phyloP scores from a whole-genome alignment of 2,113 vertebrate genomes.

The Condylura cristata region DNA sequence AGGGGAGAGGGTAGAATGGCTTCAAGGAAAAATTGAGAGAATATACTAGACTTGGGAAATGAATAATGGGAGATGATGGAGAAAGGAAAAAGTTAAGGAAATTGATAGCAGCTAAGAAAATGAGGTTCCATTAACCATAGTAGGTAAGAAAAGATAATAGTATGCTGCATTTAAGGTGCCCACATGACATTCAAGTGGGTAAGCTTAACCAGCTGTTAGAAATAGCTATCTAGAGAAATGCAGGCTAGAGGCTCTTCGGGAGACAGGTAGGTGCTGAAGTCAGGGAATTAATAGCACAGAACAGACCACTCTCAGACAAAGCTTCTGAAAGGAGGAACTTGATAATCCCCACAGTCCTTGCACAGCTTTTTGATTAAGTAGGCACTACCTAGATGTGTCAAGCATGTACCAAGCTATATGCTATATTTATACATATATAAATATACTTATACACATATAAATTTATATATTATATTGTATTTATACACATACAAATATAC shows the following conservation, averaged over 20 bases:
- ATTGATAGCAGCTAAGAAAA: background rate
- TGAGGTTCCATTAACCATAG: background rate
- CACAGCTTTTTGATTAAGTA: background rate
- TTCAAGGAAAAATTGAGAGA: background rate
- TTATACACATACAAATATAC: background rate
- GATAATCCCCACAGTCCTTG: background rate
- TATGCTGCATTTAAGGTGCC: background rate
- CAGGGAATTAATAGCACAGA: background rate
- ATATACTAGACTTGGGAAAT: background rate
- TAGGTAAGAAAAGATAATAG: background rate
- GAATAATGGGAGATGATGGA: background rate
- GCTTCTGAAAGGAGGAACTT: background rate
- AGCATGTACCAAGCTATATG: background rate
- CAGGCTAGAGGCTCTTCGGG: background rate
- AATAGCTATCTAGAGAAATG: background rate
- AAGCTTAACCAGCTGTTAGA: background rate
- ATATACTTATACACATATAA: background rate
- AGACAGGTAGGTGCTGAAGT: background rate
- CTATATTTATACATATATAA: background rate
- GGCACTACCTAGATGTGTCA: background rate
- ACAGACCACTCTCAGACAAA: background rate
- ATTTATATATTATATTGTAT: too few relatives aligned
- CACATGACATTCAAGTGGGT: background rate
- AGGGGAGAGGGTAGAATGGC: background rate
- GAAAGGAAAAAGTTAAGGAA: slow-evolving; percentile 22